Base-by-base conservation (phyloP, 2,113 vertebrate genomes). In the Chitala chitala region DNA sequence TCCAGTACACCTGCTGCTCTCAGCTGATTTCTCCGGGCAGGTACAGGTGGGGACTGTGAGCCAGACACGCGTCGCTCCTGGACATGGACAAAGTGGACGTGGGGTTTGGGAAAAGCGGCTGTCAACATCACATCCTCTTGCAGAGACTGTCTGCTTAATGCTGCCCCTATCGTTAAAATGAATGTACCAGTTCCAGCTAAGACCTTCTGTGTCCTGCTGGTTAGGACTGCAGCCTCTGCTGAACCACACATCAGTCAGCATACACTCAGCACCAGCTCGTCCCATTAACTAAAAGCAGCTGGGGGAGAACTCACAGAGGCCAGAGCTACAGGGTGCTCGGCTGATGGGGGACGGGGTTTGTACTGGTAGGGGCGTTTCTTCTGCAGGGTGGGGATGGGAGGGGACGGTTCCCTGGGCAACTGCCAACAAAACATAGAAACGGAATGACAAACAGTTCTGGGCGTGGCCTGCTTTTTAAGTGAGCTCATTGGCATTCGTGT, bases 21-120 rank as follows among this genome's bases (percentile, higher is more conserved):
- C 5, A 96, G 84, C 73, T 95, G 92, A 81, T 94, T 95, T 80
- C 89, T 92, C 78, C 93, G 84, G 20, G 95, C 94, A 55, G 94
- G 94, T 1, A 96, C 94, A 0, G 94, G 94, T 71, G 95, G 95
- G 69, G 94, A 96, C 50, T 89, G 91, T 55, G 81, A 83, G 44
- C 92, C 89, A 20, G 90, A 90, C 38, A 80, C 17, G n/a, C 86
- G 87, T 50, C 80, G 80, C 83, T 91, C 90, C 94, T 96, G 48
- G 75, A 20, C 20, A 20, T 2, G 48, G 54, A 56, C n/a, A 56
- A 22, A 20, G 54, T 22, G 54, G 54, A 22, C 8, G 46, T 7
- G 46, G 46, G 48, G 7, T 9, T 20, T 51, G 48, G n/a, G n/a
- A n/a, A n/a, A n/a, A n/a, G n/a, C n/a, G n/a, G n/a, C n/a, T n/a